These are phyloP conservation scores for Gambusia yucatana DNA, from an alignment of 2,797 vertebrate species.

Conservation along the genomic window DNA sequence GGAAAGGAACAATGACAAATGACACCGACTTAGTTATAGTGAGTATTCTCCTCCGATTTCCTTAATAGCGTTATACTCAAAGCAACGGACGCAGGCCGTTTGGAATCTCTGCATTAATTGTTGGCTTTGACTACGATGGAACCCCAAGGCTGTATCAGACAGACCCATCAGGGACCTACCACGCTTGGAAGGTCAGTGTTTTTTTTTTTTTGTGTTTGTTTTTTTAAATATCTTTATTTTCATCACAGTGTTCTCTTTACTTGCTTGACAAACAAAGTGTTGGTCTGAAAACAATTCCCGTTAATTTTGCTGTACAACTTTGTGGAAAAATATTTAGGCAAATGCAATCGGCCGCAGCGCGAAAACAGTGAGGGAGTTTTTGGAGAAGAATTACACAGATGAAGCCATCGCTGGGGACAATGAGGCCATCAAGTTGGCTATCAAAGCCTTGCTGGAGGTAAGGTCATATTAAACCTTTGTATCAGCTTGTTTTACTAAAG, in stretches of 20 bases:
- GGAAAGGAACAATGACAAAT: neutral
- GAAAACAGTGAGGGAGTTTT: slow-evolving; percentile 86
- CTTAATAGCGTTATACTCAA: slow-evolving; percentile 82
- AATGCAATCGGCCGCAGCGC: slow-evolving; percentile 86
- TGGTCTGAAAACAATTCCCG: neutral
- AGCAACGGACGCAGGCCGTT: slow-evolving; percentile 87
- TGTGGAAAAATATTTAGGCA: slow-evolving; percentile 66
- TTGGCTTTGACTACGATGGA: slow-evolving; percentile 86
- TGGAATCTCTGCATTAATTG: slow-evolving; percentile 86
- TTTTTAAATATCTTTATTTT: neutral
- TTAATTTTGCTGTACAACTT: neutral
- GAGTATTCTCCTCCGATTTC: neutral
- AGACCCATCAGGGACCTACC: slow-evolving; percentile 88
- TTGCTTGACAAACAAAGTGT: neutral
- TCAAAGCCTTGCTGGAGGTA: slow-evolving; percentile 89
- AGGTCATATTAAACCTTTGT: slow-evolving; percentile 32
- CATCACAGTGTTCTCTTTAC: neutral
- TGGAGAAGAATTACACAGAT: slow-evolving; percentile 89
- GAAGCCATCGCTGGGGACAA: slow-evolving; percentile 83
- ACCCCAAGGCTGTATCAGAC: slow-evolving; percentile 87
- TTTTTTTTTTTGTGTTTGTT: slow-evolving; percentile 3
- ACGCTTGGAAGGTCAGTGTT: slow-evolving; percentile 85
- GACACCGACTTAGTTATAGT: neutral
- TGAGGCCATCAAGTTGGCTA: slow-evolving; percentile 84
- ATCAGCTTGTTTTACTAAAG: neutral